Evolutionary conservation across 2,888 invertebrate genomes (phyloP).

Genomic region (Acrobasis consociella): DNA sequence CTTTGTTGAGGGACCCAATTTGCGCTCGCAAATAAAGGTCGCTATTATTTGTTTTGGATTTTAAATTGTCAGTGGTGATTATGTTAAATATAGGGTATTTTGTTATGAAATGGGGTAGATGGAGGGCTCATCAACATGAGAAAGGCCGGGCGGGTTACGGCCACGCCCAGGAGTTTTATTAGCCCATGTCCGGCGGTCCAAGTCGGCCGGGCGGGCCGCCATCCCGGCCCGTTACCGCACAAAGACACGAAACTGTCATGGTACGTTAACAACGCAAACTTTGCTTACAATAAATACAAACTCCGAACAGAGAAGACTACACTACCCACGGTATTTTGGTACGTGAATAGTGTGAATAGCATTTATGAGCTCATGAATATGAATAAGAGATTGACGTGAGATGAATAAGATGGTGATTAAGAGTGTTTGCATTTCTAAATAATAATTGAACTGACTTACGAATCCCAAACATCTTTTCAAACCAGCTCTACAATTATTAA

Average conservation of each 20-base stretch:
- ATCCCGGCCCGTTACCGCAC: constrained; percentile 41
- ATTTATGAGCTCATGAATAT: constrained; percentile 1
- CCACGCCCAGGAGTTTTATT: constrained; percentile 73
- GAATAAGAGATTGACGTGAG: background rate
- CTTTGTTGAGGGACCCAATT: constrained; percentile 60
- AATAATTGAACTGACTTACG: too few relatives aligned
- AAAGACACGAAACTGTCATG: constrained; percentile 34
- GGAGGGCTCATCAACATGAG: constrained; percentile 65
- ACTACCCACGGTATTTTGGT: constrained; percentile 4
- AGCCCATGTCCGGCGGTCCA: constrained; percentile 47
- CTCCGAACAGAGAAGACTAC: constrained; percentile 19
- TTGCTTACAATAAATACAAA: constrained; percentile 30
- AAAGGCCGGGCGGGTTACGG: constrained; percentile 52
- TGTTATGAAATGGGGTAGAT: constrained; percentile 19
- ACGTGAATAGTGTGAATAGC: background rate
- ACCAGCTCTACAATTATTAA: background rate
- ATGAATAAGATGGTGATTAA: background rate
- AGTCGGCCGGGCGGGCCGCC: constrained; percentile 33
- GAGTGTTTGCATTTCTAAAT: too few relatives aligned
- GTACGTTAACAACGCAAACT: constrained; percentile 32
- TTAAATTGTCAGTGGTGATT: constrained; percentile 44
- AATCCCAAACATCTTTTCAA: background rate
- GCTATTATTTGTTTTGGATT: constrained; percentile 2
- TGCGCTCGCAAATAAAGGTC: constrained; percentile 35
- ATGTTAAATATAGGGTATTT: constrained; percentile 19